These are phyloP conservation scores for Microctonus hyperodae DNA, from an alignment of 2,888 invertebrate species.

Conservation along the genomic window DNA sequence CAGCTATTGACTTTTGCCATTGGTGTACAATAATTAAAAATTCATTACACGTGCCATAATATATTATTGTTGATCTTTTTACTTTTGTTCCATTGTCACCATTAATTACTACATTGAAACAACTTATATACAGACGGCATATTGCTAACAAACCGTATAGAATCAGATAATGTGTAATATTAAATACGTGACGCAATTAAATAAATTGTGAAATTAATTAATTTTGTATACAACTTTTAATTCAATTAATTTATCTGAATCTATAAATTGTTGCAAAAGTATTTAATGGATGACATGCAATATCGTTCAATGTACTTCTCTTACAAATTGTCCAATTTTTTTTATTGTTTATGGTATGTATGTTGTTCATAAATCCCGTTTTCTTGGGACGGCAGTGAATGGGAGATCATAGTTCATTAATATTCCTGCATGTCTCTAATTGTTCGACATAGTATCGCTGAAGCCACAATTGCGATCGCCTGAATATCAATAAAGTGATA, in stretches of 20 bases:
- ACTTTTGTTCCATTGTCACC: not conserved
- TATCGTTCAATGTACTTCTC: not conserved
- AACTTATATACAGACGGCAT: not conserved
- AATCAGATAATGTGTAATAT: not conserved
- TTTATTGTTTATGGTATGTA: not conserved
- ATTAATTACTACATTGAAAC: not conserved
- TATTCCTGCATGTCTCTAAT: constrained; percentile 48
- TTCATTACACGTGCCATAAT: not conserved
- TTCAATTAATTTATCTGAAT: not conserved
- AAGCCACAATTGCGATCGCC: constrained; percentile 53
- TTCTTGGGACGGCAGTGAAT: constrained; percentile 35
- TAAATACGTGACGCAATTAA: no score
- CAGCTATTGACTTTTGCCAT: not conserved
- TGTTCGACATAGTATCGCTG: constrained; percentile 53
- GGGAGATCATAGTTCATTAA: constrained; percentile 27
- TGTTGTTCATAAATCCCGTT: constrained; percentile 13
- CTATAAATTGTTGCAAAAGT: not conserved
- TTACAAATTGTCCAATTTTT: constrained; percentile 25
- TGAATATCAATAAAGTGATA: constrained; percentile 35
- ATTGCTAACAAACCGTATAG: not conserved
- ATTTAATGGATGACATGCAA: not conserved
- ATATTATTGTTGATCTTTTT: not conserved
- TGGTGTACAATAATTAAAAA: constrained; percentile 24
- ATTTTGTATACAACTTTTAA: not conserved
- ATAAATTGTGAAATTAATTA: no score